Evolutionary conservation across 2,888 invertebrate species (phyloP).

Genomic region (Drosophila fungiperda): DNA sequence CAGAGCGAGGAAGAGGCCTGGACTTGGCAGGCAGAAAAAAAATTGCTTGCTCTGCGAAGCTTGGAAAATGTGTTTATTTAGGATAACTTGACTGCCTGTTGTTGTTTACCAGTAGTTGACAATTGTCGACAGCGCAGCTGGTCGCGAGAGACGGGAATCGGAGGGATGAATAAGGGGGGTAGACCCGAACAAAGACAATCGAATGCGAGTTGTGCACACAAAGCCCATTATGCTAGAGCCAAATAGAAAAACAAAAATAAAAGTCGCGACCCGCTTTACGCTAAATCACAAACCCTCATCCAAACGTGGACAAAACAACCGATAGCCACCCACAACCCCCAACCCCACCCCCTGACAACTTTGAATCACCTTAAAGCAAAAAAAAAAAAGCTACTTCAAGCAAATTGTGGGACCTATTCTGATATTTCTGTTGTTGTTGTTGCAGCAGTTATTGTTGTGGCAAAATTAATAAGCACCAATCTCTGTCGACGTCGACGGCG

Average conservation of each 20-base stretch:
- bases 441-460: constrained; percentile 60
- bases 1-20: not conserved
- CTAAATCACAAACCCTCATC: not conserved
- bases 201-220: constrained; percentile 35
- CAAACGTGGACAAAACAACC: not conserved
- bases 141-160: not conserved
- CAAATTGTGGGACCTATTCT: constrained; percentile 56
- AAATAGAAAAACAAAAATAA: not conserved
- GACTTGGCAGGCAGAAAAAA: constrained; percentile 8
- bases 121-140: constrained; percentile 52
- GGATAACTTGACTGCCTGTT: constrained; percentile 72
- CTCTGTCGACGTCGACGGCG: constrained; percentile 27
- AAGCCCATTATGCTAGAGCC: constrained; percentile 37
- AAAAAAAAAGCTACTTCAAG: constrained; percentile 28
- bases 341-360: not conserved
- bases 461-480: constrained; percentile 68
- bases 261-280: constrained; percentile 35
- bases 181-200: constrained; percentile 35
- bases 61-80: constrained; percentile 78
- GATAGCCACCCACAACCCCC: too few species aligned
- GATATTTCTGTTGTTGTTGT: constrained; percentile 12
- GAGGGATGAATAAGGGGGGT: not conserved
- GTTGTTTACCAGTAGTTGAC: constrained; percentile 62
- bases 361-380: not conserved
- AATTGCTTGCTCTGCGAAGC: constrained; percentile 63